A percentile compares a stretch with the other conserved stretches of the same genome.
Evolutionary conservation across 2,113 vertebrate species (phyloP).

Genomic region (Pelusios castaneus): DNA sequence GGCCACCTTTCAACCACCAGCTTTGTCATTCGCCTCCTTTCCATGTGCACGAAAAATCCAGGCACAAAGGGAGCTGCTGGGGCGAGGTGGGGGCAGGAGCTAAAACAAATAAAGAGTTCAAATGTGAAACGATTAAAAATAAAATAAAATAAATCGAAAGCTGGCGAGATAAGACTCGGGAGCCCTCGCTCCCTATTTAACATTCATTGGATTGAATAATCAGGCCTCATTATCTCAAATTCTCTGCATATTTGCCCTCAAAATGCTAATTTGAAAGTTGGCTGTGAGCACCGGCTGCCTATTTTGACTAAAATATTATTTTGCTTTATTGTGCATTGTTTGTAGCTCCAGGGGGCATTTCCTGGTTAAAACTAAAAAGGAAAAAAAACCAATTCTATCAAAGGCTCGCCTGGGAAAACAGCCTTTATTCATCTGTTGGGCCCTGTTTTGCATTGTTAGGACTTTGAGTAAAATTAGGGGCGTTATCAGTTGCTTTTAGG

Average conservation of each 20-base stretch:
- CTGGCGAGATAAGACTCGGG: constrained; percentile 89
- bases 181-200: constrained; percentile 96
- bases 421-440: constrained; percentile 78
- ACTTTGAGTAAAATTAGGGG: constrained; percentile 85
- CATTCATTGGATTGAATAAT: constrained; percentile 99
- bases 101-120: constrained; percentile 91
- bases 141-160: constrained; percentile 89
- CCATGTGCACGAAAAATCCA: background rate
- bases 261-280: constrained; percentile 99
- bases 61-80: background rate
- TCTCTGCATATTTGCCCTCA: constrained; percentile 99
- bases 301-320: constrained; percentile 86
- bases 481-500: constrained; percentile 91
- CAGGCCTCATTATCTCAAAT: constrained; percentile 99
- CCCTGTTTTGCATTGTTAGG: constrained; percentile 89
- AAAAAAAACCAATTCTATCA: constrained; percentile 84
- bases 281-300: constrained; percentile 92
- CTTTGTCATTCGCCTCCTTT: background rate
- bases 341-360: constrained; percentile 86
- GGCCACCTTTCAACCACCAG: background rate
- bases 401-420: constrained; percentile 76
- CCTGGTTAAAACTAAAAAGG: constrained; percentile 53
- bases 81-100: background rate
- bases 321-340: constrained; percentile 84
- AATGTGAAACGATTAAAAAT: constrained; percentile 92